Evolutionary conservation across 2,888 invertebrate genomes (phyloP), one percentile per base, ranked within the genome.

Genomic region (Tridacna crocea): DNA sequence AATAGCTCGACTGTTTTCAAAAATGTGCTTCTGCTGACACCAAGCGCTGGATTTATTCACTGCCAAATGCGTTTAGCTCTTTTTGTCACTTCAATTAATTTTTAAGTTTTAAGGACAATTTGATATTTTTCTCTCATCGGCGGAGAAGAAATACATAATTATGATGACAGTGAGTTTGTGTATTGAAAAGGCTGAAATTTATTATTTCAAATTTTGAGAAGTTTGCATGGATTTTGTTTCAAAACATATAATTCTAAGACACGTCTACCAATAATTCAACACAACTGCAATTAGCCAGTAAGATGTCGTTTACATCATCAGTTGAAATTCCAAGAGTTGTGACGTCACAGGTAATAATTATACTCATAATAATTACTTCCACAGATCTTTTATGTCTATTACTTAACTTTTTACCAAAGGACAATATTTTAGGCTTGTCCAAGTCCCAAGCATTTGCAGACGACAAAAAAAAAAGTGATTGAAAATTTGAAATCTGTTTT

Each of bases 331-430:
- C 58, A 13, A 72, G 77, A 47, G 72, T 72, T 27, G 58, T 77
- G 47, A 77, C 77, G 47, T 60, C 77, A 47, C 72, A 70, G 60
- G 77, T 77, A 61, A 77, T 51, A n/a, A 26, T 19, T 46, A 75
- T 22, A 22, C 3, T 22, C 1, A 22, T 22, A 4, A 19, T 55
- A 4, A 19, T 55, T 55, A 6, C 10, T n/a, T 55, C 10, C 10
- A 1, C 10, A 55, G n/a, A 55, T 55, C n/a, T n/a, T 55, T n/a
- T 55, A n/a, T 19, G n/a, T 19, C 55, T 10, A n/a, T n/a, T 19
- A 10, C 10, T 55, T 55, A 17, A n/a, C n/a, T n/a, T n/a, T n/a
- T n/a, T n/a, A n/a, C n/a, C n/a, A n/a, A n/a, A n/a, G n/a, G n/a
- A n/a, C n/a, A n/a, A n/a, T n/a, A n/a, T n/a, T n/a, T n/a, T n/a